phyloP scores from a whole-genome alignment of 2,113 vertebrate genomes.

The Leptodactylus fuscus region DNA sequence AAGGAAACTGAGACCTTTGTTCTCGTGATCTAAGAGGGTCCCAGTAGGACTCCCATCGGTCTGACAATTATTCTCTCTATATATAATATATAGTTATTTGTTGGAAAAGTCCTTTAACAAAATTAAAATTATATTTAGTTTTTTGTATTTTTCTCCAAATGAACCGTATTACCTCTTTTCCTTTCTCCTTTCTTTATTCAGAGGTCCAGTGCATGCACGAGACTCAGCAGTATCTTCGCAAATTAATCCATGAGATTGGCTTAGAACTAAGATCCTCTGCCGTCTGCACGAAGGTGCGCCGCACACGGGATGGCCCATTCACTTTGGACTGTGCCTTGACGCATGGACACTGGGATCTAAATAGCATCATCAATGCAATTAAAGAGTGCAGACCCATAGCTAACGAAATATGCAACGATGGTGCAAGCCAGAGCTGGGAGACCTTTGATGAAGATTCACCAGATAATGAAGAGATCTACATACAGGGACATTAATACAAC shows the following conservation, averaged over 20 bases:
- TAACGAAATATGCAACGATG: neutral
- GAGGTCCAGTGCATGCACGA: constrained; percentile 92
- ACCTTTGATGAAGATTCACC: neutral
- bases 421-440: neutral
- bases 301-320: constrained; percentile 84
- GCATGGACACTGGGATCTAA: constrained; percentile 81
- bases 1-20: too few relatives aligned
- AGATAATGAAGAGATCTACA: neutral
- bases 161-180: too few relatives aligned
- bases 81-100: too few relatives aligned
- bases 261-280: constrained; percentile 89
- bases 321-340: constrained; percentile 80
- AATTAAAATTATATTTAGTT: too few relatives aligned
- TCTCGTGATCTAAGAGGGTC: too few relatives aligned
- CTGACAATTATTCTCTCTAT: too few relatives aligned
- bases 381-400: constrained; percentile 57
- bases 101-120: too few relatives aligned
- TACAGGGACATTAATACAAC: neutral
- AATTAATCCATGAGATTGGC: constrained; percentile 88
- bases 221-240: constrained; percentile 88
- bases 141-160: too few relatives aligned
- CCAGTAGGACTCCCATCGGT: too few relatives aligned
- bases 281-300: constrained; percentile 82
- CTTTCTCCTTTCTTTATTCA: constrained; percentile 67
- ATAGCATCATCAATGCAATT: constrained; percentile 74